Base-by-base conservation (phyloP, 2,113 vertebrate species). In the Antigone vipio region DNA sequence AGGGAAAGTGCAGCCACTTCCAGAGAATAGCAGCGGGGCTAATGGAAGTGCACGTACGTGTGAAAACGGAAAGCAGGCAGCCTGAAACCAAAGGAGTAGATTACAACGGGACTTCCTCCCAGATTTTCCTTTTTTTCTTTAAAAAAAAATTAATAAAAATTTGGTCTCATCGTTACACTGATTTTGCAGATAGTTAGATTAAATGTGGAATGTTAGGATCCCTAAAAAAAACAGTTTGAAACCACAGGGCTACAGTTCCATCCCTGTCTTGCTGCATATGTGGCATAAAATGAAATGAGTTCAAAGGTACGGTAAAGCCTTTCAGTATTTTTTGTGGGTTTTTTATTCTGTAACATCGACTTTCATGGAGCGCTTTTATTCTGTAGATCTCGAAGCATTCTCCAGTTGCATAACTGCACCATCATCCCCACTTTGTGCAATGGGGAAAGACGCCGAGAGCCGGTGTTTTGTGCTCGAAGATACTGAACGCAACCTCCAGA, bases 1-100 rank as follows among this genome's bases (percentile, higher is more conserved):
- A 97, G 96, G 94, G 92, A 97, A 97, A 96, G 92, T 76, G 88
- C 95, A 93, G 91, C 91, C 93, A 95, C 97, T 97, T 97, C 93
- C 97, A 97, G 97, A 96, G 94, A 97, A 97, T 72, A 68, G 17
- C 66, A 78, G 62, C 15, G 11, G 74, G 95, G 78, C 92, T 85
- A 55, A 89, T 96, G 95, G 95, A 94, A 92, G 81, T 24, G 64
- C 83, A 76, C 26, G 55, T 68, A 92, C 52, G 47, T 96, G 91
- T 89, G 95, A 97, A 95, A 96, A 96, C 47, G 76, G 89, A 94
- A 92, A 93, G 81, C 94, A 88, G 79, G 85, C 91, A 77, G 59
- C 32, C 89, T 7, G 14, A 95, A 97, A 82, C 85, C 2, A 8
- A 94, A 97, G 78, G 88, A 94, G 24, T 82, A 3, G 38, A 79